Percentiles rank a stretch among this genome's conserved stretches.
Conservation (phyloP, 2,888 invertebrate species). For the Nomada ruficornis region DNA sequence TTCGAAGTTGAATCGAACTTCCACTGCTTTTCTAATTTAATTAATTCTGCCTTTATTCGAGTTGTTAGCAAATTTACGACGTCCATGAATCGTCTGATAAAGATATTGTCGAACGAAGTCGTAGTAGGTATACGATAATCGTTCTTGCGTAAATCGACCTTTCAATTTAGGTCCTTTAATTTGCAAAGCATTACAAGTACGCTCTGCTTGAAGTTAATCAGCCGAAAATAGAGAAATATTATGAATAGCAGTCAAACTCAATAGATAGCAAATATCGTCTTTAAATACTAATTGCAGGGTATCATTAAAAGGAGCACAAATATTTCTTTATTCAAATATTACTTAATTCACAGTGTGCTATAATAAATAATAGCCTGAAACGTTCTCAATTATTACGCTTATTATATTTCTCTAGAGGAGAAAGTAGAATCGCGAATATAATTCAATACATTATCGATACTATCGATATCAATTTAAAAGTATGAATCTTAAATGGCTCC, state of each 20-base stretch:
- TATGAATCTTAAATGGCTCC: no score
- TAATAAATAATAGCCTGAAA: no score
- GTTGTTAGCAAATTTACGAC: conserved; percentile 20
- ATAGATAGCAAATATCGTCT: no score
- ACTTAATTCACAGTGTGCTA: no score
- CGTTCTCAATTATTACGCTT: no score
- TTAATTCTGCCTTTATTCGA: background rate
- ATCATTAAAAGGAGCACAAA: no score
- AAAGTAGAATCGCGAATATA: no score
- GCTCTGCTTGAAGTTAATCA: conserved; percentile 5
- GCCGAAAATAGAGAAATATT: background rate
- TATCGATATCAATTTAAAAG: no score
- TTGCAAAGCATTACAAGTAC: background rate
- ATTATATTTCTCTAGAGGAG: no score
- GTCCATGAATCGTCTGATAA: conserved; percentile 10
- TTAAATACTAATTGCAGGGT: no score
- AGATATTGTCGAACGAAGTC: conserved; percentile 20
- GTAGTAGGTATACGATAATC: conserved; percentile 20
- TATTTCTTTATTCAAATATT: no score
- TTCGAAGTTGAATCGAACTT: background rate
- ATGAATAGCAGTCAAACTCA: background rate
- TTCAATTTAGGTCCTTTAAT: conserved; percentile 29
- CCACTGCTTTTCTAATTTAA: background rate
- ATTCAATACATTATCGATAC: no score
- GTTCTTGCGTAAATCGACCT: conserved; percentile 20